Evolutionary conservation across 2,113 vertebrate genomes (phyloP).

Genomic region (Rhabdomys dilectus): DNA sequence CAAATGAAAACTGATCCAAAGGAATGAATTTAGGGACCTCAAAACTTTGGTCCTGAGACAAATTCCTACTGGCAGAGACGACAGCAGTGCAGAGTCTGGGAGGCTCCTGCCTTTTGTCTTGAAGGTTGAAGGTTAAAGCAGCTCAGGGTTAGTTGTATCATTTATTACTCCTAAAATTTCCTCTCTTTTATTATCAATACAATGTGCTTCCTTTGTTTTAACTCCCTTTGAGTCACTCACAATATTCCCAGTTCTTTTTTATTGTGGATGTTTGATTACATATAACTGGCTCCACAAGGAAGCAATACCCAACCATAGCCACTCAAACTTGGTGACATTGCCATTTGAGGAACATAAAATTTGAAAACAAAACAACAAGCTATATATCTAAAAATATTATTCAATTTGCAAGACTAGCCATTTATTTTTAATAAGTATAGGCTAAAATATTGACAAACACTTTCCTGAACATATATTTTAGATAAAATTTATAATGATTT

Average conservation of each 20-base stretch:
- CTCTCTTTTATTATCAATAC: neutral
- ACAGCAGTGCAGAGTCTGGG: neutral
- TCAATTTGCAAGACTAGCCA: neutral
- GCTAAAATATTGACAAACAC: neutral
- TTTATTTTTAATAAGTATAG: neutral
- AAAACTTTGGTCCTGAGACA: neutral
- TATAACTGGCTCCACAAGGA: neutral
- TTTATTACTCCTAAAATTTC: neutral
- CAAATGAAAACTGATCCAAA: neutral
- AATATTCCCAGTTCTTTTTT: neutral
- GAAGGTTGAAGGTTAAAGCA: neutral
- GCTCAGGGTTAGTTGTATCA: neutral
- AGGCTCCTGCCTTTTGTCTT: neutral
- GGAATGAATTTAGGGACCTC: neutral
- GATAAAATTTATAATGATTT: neutral
- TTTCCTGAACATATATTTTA: neutral
- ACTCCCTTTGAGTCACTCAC: neutral
- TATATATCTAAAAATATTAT: neutral
- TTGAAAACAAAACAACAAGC: neutral
- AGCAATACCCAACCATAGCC: neutral
- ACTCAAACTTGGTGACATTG: neutral
- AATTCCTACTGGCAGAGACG: neutral
- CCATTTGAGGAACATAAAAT: neutral
- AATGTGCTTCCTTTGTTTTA: slow-evolving; percentile 4
- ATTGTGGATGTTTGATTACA: neutral